Base-by-base conservation (phyloP, 2,113 vertebrate species). In the Rhinichthys klamathensis region DNA sequence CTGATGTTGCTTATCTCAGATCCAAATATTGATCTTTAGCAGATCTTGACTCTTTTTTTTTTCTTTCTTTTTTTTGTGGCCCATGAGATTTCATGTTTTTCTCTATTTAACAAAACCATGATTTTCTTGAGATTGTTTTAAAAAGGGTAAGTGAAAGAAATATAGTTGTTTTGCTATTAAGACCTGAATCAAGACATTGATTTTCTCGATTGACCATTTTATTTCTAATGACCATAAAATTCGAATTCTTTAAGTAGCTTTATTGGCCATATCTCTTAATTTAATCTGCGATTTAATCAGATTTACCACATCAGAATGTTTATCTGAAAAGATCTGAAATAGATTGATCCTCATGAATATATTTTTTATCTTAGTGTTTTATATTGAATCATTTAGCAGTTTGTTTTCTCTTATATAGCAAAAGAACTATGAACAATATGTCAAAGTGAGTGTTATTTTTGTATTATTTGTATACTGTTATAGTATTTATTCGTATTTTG, bases 1-100 rank as follows among this genome's bases (percentile, higher is more conserved):
- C 32, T 77, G 84, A 70, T 80, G 65, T 75, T 49, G 84, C 82
- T 58, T 87, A 90, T 60, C 81, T 30, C 16, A 85, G 44, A 81
- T 61, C 80, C 63, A 74, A 73, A 74, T 56, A 41, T 87, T 74
- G 44, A 80, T 75, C 35, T 25, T 38, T 79, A 61, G 12, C 38
- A 1, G 16, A 15, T 60, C 54, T 25, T 8, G 51, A 35, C 5
- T 6, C 5, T 38, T 6, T 38, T 38, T 38, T 0, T 5, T 30
- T 41, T 41, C 1, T 41, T 41, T 41, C 0, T 41, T 41, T 41
- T 1, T 16, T 25, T 61, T 46, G 46, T 6, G 5, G 12, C 38
- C 41, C 0, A 8, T 63, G 21, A 58, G 23, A 11, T 79, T 80
- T 27, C 21, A 25, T 12, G 58, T 3, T 30, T 23, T 32, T 61